These are phyloP conservation scores for Prinia subflava DNA, from an alignment of 2,113 vertebrate species.

Conservation along the genomic window DNA sequence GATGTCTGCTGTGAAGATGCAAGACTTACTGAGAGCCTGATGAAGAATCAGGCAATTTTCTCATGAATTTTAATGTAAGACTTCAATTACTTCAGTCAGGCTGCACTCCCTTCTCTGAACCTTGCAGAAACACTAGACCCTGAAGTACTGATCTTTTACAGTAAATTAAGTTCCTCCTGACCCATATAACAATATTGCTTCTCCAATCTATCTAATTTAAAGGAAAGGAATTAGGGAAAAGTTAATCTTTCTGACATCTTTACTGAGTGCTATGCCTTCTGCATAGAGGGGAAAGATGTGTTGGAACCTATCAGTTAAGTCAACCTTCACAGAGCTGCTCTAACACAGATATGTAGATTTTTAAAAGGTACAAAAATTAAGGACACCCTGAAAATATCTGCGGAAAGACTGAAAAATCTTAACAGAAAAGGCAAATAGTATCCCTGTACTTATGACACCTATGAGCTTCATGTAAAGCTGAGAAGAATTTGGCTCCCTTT, in stretches of 20 bases:
- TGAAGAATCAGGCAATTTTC: neutral
- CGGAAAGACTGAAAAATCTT: neutral
- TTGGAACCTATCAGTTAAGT: neutral
- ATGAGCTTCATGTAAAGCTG: neutral
- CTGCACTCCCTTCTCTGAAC: neutral
- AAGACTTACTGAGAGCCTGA: neutral
- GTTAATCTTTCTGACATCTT: constrained; percentile 29
- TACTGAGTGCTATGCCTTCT: neutral
- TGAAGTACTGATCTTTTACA: constrained; percentile 20
- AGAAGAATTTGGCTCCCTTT: neutral
- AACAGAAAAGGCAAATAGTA: neutral
- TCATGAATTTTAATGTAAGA: constrained; percentile 43
- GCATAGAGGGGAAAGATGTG: neutral
- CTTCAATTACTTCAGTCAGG: neutral
- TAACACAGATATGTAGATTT: neutral
- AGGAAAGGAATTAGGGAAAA: constrained; percentile 31
- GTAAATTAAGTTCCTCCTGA: constrained; percentile 41
- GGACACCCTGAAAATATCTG: neutral
- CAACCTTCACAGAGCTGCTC: neutral
- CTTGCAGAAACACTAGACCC: neutral
- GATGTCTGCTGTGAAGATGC: neutral
- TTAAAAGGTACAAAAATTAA: neutral
- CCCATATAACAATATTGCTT: constrained; percentile 2
- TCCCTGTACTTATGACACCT: neutral
- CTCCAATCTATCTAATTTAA: constrained; percentile 8